Percentiles rank a stretch among this genome's conserved stretches.
phyloP scores from a whole-genome alignment of 2,797 vertebrate genomes.

The Pseudocheirus occidentalis region DNA sequence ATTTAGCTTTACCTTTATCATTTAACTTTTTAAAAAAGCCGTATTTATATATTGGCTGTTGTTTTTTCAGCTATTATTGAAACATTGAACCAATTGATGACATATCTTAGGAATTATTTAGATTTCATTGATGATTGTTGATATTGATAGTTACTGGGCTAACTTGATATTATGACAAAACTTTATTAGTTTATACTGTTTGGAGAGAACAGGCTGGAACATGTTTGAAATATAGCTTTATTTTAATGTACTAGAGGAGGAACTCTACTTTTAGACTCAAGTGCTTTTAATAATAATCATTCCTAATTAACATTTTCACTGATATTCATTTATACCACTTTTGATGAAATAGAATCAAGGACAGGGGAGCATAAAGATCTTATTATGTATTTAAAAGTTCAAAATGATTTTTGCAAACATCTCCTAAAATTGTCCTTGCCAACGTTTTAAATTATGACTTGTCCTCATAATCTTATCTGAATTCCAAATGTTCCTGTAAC shows the following conservation, averaged over 20 bases:
- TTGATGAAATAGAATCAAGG: conserved; percentile 6
- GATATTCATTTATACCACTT: conserved; percentile 1
- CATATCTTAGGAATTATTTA: conserved; percentile 17
- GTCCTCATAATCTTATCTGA: conserved; percentile 42
- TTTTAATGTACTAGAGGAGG: background rate
- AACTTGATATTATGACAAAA: conserved; percentile 22
- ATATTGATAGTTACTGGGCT: conserved; percentile 29
- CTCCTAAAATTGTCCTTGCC: background rate
- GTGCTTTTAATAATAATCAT: background rate
- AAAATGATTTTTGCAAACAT: conserved; percentile 30
- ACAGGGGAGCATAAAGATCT: background rate
- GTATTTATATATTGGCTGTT: background rate
- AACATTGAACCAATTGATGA: conserved; percentile 17
- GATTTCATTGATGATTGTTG: conserved; percentile 19
- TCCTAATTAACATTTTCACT: background rate
- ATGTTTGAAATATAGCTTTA: conserved; percentile 18
- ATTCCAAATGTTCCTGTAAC: conserved; percentile 34
- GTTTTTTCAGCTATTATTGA: conserved; percentile 32
- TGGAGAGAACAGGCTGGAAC: conserved; percentile 35
- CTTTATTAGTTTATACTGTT: conserved; percentile 34
- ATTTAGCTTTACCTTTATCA: conserved; percentile 10
- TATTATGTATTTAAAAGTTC: conserved; percentile 13
- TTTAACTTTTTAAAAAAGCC: background rate
- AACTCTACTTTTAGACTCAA: background rate
- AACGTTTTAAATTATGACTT: background rate